Conservation (phyloP, 2,113 vertebrate species). For the Otocyon megalotis region DNA sequence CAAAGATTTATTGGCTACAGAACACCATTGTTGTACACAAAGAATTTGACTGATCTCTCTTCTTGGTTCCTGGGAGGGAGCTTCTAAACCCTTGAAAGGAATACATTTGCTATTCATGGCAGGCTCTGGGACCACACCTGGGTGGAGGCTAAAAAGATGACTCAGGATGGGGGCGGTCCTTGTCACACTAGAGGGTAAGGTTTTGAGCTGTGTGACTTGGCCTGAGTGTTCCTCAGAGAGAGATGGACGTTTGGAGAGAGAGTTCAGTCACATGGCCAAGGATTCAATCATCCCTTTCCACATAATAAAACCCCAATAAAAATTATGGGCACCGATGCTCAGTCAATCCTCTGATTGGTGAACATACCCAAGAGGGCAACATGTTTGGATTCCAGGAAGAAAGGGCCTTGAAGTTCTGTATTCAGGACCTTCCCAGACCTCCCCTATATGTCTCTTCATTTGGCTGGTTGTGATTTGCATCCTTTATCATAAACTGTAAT, state of each 20-base stretch:
- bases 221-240: background rate
- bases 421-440: background rate
- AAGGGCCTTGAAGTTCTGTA: no score
- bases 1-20: background rate
- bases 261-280: background rate
- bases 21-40: background rate
- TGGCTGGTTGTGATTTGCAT: background rate
- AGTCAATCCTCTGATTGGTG: background rate
- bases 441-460: background rate
- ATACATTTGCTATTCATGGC: background rate
- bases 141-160: background rate
- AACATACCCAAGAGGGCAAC: background rate
- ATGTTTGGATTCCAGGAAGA: background rate
- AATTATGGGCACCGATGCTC: background rate
- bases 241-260: background rate
- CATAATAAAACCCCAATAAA: background rate
- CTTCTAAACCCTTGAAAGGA: background rate
- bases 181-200: background rate
- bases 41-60: background rate
- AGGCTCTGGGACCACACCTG: background rate
- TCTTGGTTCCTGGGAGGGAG: background rate
- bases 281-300: background rate
- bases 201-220: background rate
- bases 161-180: background rate
- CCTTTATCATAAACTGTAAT: background rate